These are phyloP conservation scores for Sebastolobus alascanus DNA, from an alignment of 2,797 vertebrate species.

Conservation along the genomic window DNA sequence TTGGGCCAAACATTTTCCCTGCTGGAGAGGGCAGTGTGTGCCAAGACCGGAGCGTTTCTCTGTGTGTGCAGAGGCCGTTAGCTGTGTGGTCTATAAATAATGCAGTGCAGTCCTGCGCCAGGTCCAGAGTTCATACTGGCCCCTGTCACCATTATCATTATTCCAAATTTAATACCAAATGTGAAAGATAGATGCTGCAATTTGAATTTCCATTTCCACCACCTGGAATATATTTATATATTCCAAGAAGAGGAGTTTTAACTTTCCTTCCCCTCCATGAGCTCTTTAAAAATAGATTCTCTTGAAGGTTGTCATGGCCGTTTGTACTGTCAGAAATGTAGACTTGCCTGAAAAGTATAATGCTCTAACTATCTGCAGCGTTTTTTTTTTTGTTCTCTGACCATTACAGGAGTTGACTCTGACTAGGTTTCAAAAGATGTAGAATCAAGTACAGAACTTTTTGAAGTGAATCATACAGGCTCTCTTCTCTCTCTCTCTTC, in stretches of 20 bases:
- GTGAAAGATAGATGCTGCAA: slow-evolving; percentile 45
- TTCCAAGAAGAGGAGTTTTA: neutral
- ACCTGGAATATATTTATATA: slow-evolving; percentile 29
- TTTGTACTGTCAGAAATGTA: slow-evolving; percentile 48
- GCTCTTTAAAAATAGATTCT: slow-evolving; percentile 48
- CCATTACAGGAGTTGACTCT: neutral
- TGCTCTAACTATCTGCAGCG: slow-evolving; percentile 37
- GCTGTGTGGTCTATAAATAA: slow-evolving; percentile 48
- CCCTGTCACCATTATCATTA: slow-evolving; percentile 51
- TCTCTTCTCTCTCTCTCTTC: neutral
- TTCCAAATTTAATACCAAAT: slow-evolving; percentile 49
- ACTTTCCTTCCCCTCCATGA: slow-evolving; percentile 4
- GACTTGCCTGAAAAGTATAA: slow-evolving; percentile 22
- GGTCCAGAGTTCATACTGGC: slow-evolving; percentile 47
- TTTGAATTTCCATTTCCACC: slow-evolving; percentile 57
- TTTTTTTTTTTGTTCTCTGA: slow-evolving; percentile 11
- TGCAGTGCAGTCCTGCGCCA: slow-evolving; percentile 36
- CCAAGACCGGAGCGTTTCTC: slow-evolving; percentile 7
- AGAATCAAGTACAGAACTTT: neutral
- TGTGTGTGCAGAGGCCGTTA: slow-evolving; percentile 9
- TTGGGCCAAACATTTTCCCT: neutral
- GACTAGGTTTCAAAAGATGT: slow-evolving; percentile 9
- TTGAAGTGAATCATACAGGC: slow-evolving; percentile 4
- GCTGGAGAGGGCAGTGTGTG: slow-evolving; percentile 3
- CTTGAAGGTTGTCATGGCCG: slow-evolving; percentile 24